Base-by-base conservation (phyloP, 2,113 vertebrate genomes). In the Ammodytes marinus region DNA sequence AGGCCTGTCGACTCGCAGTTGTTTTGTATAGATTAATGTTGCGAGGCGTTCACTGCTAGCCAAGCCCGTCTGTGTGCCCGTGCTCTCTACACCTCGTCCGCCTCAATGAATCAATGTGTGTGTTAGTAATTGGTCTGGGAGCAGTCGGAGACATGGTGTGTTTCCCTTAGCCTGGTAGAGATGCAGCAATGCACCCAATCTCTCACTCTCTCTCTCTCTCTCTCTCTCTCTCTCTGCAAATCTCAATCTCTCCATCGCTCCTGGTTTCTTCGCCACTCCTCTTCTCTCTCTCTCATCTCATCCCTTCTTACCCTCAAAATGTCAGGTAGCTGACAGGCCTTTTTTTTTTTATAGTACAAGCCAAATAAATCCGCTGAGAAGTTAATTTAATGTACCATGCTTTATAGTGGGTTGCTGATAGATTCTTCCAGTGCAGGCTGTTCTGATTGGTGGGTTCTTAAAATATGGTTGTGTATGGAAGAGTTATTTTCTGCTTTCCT, bases 51-150 rank as follows among this genome's bases (percentile, higher is more conserved):
- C 46, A 19, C 84, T 37, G 63, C 77, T 9, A 14, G 27, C 27
- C 27, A 27, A 27, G 27, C 27, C 73, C 0, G 57, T 46, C 69
- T 68, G 84, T 83, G 37, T 15, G 42, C 53, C 37, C 19, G 5
- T 84, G 87, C 82, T 89, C 63, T 88, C 82, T 86, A 86, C 85
- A 87, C 88, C 58, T 89, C 47, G 69, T 80, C 27, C 65, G 46
- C 79, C 80, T 78, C 73, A 3, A 3, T 79, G 88, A 92, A 88
- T 91, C 89, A 67, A 74, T 86, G 84, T 88, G 84, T 83, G 85
- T 87, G 79, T 88, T 88, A 78, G 88, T 92, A 90, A 92, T 92
- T 93, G 83, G 80, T n/a, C 52, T n/a, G 79, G 81, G 88, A 79
- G 69, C 65, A 9, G 77, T 27, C 71, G 80, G 85, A 90, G 77